Percentiles rank a stretch among this genome's conserved stretches.
Conservation (phyloP, 2,113 vertebrate genomes). For the Labeo catla region DNA sequence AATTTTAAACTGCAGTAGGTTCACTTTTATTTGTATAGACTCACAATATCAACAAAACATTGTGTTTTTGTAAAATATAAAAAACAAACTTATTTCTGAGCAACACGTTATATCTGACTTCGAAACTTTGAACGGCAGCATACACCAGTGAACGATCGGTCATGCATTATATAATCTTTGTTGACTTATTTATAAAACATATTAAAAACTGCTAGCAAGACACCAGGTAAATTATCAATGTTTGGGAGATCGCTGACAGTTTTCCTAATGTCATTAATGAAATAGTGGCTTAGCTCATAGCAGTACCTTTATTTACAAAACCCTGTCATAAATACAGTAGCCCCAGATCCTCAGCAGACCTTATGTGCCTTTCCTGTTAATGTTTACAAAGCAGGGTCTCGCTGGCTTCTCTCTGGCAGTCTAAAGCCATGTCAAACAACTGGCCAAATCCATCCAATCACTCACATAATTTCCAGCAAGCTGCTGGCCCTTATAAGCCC, state of each 20-base stretch:
- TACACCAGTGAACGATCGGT: not conserved
- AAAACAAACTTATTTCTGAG: no score
- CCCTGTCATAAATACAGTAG: constrained; percentile 57
- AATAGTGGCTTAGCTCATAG: constrained; percentile 8
- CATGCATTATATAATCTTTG: not conserved
- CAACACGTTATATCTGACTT: no score
- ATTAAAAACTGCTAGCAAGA: not conserved
- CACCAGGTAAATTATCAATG: not conserved
- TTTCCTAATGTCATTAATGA: constrained; percentile 25
- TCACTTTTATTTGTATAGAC: no score
- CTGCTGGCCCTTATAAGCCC: constrained; percentile 51
- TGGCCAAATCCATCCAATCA: constrained; percentile 62
- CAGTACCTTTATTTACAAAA: constrained; percentile 53
- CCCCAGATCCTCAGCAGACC: constrained; percentile 61
- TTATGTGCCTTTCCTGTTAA: constrained; percentile 57
- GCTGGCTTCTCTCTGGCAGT: constrained; percentile 66
- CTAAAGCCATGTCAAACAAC: constrained; percentile 70
- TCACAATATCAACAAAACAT: no score
- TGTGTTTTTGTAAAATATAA: no score
- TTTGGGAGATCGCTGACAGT: not conserved
- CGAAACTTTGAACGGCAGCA: not conserved
- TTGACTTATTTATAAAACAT: not conserved
- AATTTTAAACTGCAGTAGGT: no score
- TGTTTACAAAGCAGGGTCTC: constrained; percentile 71
- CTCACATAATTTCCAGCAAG: constrained; percentile 53